These are phyloP conservation scores for Nesogale talazaci DNA, from an alignment of 2,113 vertebrate genomes.

Conservation along the genomic window DNA sequence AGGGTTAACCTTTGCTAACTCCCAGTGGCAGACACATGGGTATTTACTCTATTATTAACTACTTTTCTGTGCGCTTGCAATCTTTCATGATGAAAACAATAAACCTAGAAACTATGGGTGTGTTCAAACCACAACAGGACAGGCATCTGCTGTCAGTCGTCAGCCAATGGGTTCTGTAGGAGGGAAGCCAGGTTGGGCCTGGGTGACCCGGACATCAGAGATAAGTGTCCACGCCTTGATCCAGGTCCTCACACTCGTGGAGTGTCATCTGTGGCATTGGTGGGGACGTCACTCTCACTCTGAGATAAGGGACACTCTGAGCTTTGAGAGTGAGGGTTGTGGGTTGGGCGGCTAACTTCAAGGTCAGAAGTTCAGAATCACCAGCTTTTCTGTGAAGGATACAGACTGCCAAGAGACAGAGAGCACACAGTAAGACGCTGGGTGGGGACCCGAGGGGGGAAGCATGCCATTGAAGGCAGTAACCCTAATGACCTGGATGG, in stretches of 20 bases:
- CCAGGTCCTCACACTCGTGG: neutral
- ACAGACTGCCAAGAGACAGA: too few relatives aligned
- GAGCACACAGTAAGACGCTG: too few relatives aligned
- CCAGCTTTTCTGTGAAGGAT: too few relatives aligned
- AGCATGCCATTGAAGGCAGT: too few relatives aligned
- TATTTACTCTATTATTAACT: conserved; percentile 39
- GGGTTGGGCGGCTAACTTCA: too few relatives aligned
- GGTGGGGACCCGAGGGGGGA: too few relatives aligned
- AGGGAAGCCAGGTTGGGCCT: too few relatives aligned
- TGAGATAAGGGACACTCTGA: neutral
- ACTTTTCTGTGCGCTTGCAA: conserved; percentile 42
- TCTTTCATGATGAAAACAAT: conserved; percentile 45
- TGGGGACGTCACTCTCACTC: neutral
- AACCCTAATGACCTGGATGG: neutral
- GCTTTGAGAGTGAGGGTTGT: neutral
- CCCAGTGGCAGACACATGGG: neutral
- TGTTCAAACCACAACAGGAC: neutral
- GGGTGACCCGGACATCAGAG: neutral
- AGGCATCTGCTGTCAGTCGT: neutral
- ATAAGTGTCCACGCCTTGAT: neutral
- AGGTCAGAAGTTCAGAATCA: too few relatives aligned
- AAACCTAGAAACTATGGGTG: neutral
- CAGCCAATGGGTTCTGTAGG: neutral
- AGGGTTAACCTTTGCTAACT: conserved; percentile 52
- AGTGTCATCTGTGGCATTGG: neutral